Percentiles rank a stretch among this genome's conserved stretches.
These are phyloP conservation scores for Aleadryas rufinucha DNA, from an alignment of 2,113 vertebrate genomes.

Conservation along the genomic window DNA sequence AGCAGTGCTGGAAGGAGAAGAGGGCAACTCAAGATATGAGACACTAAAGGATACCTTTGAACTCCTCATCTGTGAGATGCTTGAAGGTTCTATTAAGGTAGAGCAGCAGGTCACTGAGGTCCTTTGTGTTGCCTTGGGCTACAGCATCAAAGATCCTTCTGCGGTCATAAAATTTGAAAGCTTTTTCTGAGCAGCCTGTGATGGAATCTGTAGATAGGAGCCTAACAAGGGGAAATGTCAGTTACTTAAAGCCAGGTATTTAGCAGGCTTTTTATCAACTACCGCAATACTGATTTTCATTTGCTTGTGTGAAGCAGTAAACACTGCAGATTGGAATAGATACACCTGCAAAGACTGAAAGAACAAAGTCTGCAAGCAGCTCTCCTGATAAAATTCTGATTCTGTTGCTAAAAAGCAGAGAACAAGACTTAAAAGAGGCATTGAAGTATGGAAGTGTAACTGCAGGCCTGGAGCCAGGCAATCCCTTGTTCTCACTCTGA, in stretches of 20 bases:
- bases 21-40: background rate
- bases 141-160: constrained; percentile 84
- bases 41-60: constrained; percentile 77
- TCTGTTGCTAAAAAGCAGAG: background rate
- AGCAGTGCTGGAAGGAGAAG: background rate
- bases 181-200: constrained; percentile 48
- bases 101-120: constrained; percentile 78
- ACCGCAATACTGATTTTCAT: background rate
- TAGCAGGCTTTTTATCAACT: background rate
- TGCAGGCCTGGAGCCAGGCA: background rate
- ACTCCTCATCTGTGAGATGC: constrained; percentile 83
- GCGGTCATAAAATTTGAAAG: constrained; percentile 69
- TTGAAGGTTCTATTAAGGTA: constrained; percentile 82
- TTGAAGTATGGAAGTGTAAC: background rate
- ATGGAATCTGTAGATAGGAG: constrained; percentile 52
- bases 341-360: background rate
- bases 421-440: background rate
- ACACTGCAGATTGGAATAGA: background rate
- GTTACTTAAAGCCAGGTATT: background rate
- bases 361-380: background rate
- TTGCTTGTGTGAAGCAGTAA: background rate
- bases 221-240: constrained; percentile 18
- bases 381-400: background rate
- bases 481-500: background rate
- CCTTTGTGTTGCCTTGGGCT: constrained; percentile 76